phyloP scores from a whole-genome alignment of 2,113 vertebrate species.

The Cygnus atratus region DNA sequence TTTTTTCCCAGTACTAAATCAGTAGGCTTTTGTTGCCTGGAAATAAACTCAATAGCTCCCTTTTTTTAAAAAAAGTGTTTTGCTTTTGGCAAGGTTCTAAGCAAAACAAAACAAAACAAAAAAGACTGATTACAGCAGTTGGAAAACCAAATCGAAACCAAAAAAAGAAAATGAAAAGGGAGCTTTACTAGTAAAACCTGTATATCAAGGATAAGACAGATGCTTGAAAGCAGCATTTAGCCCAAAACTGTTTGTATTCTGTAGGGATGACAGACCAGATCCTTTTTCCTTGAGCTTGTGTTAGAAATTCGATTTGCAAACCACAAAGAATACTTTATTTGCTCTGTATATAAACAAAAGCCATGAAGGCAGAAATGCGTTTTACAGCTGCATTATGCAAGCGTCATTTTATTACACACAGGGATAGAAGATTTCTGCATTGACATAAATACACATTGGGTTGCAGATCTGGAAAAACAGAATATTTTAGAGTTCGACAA shows the following conservation, averaged over 20 bases:
- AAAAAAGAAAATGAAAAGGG: neutral
- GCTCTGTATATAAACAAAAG: neutral
- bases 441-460: neutral
- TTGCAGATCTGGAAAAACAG: neutral
- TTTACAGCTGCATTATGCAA: neutral
- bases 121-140: neutral
- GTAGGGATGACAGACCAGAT: neutral
- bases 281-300: neutral
- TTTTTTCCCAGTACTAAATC: too few species aligned
- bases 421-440: neutral
- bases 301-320: neutral
- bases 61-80: neutral
- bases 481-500: neutral
- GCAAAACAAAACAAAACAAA: neutral
- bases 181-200: neutral
- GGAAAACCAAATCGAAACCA: neutral
- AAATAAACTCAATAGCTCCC: neutral
- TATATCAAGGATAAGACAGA: neutral
- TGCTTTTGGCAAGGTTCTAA: neutral
- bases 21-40: neutral
- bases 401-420: neutral
- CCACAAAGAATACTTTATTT: neutral
- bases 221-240: neutral
- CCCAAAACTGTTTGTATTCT: neutral
- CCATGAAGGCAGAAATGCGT: neutral